phyloP scores from a whole-genome alignment of 2,888 invertebrate species.

The Sepioteuthis lessoniana region DNA sequence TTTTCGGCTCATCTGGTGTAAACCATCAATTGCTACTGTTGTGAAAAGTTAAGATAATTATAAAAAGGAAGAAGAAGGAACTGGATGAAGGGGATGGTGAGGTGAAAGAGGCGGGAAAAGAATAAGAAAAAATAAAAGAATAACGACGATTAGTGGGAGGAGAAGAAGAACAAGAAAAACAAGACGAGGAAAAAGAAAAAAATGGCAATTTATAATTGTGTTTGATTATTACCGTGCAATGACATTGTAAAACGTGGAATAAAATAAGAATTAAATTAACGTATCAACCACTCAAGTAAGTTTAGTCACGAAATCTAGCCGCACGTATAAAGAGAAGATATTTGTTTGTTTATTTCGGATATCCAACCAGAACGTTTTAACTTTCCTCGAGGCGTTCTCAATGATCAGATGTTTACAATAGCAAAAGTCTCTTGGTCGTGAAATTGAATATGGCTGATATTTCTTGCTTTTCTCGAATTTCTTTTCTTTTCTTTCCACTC shows the following conservation, averaged over 20 bases:
- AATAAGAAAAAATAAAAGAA: too few species aligned
- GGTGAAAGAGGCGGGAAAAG: too few species aligned
- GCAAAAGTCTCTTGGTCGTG: not conserved
- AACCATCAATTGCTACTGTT: too few species aligned
- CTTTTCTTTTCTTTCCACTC: not conserved
- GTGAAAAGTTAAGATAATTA: too few species aligned
- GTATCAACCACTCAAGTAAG: not conserved
- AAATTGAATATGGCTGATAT: not conserved
- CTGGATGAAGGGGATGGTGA: too few species aligned
- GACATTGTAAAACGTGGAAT: not conserved
- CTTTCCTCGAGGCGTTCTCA: not conserved
- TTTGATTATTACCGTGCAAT: not conserved
- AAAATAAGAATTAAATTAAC: not conserved
- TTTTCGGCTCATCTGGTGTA: too few species aligned
- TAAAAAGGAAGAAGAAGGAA: too few species aligned
- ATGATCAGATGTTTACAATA: not conserved
- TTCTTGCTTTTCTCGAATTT: not conserved
- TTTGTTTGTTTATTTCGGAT: not conserved
- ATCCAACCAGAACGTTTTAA: not conserved
- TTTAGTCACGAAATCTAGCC: not conserved
- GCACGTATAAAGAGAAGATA: not conserved
- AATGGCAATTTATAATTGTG: too few species aligned
- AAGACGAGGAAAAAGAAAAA: not conserved
- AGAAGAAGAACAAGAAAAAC: not conserved
- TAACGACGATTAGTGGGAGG: too few species aligned